These are phyloP conservation scores for Eueides isabella DNA, from an alignment of 1,140 invertebrate species.

Conservation along the genomic window DNA sequence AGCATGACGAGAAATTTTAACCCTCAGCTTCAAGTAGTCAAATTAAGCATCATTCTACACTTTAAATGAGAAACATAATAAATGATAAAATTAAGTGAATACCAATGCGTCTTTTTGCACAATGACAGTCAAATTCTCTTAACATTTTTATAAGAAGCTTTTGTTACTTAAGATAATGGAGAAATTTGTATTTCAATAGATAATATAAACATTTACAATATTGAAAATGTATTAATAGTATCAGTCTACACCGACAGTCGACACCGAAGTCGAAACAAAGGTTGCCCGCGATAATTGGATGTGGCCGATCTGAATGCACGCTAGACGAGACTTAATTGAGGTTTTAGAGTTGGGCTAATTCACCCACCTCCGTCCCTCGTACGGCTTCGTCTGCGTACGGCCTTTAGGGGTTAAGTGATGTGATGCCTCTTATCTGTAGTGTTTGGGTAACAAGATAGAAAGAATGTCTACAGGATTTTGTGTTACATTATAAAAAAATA, in stretches of 20 bases:
- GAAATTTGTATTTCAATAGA: not conserved
- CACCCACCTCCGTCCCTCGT: constrained; percentile 70
- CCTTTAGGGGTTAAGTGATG: constrained; percentile 58
- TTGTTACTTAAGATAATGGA: not conserved
- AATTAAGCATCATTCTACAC: constrained; percentile 51
- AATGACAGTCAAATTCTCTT: not conserved
- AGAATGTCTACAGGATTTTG: not conserved
- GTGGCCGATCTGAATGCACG: constrained; percentile 74
- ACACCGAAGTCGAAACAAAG: constrained; percentile 55
- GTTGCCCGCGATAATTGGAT: constrained; percentile 76
- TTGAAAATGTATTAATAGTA: constrained; percentile 4
- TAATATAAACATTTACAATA: constrained; percentile 2
- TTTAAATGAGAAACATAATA: constrained; percentile 21
- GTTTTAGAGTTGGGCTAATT: constrained; percentile 81
- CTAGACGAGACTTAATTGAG: constrained; percentile 81
- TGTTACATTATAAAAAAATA: not conserved
- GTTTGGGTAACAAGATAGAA: not conserved
- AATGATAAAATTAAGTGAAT: constrained; percentile 15
- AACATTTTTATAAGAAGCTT: not conserved
- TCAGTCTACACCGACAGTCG: constrained; percentile 19
- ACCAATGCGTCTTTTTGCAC: not conserved
- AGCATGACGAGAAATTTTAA: constrained; percentile 63
- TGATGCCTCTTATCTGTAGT: constrained; percentile 33
- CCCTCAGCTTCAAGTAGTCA: constrained; percentile 45
- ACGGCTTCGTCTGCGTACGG: constrained; percentile 60